Base-by-base conservation (phyloP, 2,797 vertebrate species). In the Oceanodroma leucorhoa region DNA sequence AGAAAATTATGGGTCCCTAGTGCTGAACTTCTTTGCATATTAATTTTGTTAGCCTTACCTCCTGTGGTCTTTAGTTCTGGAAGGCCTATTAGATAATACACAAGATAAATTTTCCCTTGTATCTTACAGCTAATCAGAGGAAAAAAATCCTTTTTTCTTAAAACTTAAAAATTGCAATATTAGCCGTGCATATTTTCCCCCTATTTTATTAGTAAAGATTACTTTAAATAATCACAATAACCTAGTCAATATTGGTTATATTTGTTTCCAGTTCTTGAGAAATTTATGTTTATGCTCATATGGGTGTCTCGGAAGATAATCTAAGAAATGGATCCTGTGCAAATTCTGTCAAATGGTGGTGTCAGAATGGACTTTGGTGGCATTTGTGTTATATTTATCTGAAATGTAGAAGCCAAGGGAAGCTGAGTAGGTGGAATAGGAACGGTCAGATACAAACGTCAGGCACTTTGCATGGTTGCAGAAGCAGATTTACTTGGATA, bases 11-110 rank as follows among this genome's bases (percentile, higher is more conserved):
- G 98, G 98, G 99, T 99, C 99, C 98, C 98, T 97, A 98, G 98
- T 99, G 99, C 97, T 98, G 98, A 98, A 98, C 98, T 98, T 98
- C 98, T 99, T 99, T 99, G 99, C 99, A 99, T 99, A 99, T 99
- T 99, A 99, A 99, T 99, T 99, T 99, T 99, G 99, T 99, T 99
- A 99, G 99, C 98, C 98, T 99, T 99, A 99, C 98, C 99, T 99
- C 99, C 99, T 97, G 98, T 97, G 98, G 98, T 98, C 99, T 98
- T 98, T 95, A 98, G 98, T 98, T 98, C 97, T 98, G 97, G 97
- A 98, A 98, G 98, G 98, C 98, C 99, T 99, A 98, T 99, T 99
- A 99, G 98, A 97, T 98, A 98, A 98, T 98, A 98, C 96, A 98
- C 97, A 98, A 98, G 98, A 99, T 98, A 98, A 98, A 98, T 98